Percentiles rank a stretch among this genome's conserved stretches.
Conservation (phyloP, 2,797 vertebrate species). For the Bovichtus variegatus region DNA sequence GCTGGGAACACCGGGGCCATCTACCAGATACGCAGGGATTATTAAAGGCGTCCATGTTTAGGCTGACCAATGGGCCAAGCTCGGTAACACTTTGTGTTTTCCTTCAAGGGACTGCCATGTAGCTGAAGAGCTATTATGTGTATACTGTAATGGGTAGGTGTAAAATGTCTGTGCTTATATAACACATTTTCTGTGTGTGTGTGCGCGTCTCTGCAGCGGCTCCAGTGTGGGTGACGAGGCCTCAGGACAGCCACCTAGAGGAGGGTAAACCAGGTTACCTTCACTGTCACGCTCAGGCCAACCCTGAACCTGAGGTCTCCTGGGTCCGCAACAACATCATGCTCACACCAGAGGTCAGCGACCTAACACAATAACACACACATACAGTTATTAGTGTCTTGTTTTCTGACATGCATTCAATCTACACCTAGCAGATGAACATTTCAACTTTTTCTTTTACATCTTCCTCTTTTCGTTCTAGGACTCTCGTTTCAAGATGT, state of each 20-base stretch:
- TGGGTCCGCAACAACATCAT: constrained; percentile 90
- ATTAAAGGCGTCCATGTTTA: constrained; percentile 23
- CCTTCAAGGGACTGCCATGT: not conserved
- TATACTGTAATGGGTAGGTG: not conserved
- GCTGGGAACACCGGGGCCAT: not conserved
- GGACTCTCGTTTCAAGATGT: constrained; percentile 92
- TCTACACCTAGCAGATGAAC: too few relatives aligned
- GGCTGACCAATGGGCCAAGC: not conserved
- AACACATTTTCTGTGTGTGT: constrained; percentile 1
- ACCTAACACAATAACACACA: not conserved
- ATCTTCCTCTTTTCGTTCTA: constrained; percentile 41
- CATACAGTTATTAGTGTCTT: too few relatives aligned
- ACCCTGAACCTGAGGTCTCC: constrained; percentile 88
- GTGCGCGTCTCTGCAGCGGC: constrained; percentile 80
- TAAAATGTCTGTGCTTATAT: constrained; percentile 12
- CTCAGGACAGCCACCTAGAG: constrained; percentile 92
- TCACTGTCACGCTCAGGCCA: constrained; percentile 92
- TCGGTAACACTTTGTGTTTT: constrained; percentile 20
- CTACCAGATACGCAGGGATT: not conserved
- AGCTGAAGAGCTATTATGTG: not conserved
- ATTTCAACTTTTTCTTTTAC: not conserved
- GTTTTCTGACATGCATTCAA: not conserved
- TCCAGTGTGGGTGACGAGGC: constrained; percentile 92
- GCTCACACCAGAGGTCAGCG: constrained; percentile 89
- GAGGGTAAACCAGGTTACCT: constrained; percentile 95